Conservation (phyloP, 1,140 invertebrate genomes). For the Hesperophylax magnus region DNA sequence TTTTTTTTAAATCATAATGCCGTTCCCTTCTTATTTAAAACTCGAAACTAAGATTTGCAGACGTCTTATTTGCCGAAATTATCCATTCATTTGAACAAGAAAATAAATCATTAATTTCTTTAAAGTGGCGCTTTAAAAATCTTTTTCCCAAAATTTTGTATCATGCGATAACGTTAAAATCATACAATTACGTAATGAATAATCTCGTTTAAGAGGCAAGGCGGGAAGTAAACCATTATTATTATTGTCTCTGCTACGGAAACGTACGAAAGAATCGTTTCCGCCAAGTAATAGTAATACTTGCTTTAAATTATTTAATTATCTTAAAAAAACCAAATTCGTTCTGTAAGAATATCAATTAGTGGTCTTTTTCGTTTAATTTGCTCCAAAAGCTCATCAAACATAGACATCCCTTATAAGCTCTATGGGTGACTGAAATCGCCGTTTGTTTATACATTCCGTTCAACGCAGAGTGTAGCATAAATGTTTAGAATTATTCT, state of each 20-base stretch:
- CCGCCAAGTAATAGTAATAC: background rate
- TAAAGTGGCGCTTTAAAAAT: too few species aligned
- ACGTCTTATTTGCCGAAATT: too few species aligned
- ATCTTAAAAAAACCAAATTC: background rate
- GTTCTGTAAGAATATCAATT: constrained; percentile 23
- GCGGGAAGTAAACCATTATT: background rate
- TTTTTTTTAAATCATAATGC: too few species aligned
- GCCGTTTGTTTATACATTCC: too few species aligned
- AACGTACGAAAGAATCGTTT: background rate
- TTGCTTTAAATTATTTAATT: constrained; percentile 20
- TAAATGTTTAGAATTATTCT: constrained; percentile 54
- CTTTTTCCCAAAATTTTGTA: background rate
- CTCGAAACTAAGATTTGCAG: too few species aligned
- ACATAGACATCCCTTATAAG: background rate
- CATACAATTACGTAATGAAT: background rate
- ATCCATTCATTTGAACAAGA: too few species aligned
- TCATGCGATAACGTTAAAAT: background rate
- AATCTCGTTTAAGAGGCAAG: constrained; percentile 6
- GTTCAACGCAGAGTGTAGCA: background rate
- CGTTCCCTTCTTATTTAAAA: too few species aligned
- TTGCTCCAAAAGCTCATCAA: background rate
- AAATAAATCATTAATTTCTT: too few species aligned
- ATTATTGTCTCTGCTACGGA: background rate
- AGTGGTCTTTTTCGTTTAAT: constrained; percentile 16
- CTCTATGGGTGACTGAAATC: background rate